phyloP scores from a whole-genome alignment of 2,888 invertebrate species.

The Candidula unifasciata region DNA sequence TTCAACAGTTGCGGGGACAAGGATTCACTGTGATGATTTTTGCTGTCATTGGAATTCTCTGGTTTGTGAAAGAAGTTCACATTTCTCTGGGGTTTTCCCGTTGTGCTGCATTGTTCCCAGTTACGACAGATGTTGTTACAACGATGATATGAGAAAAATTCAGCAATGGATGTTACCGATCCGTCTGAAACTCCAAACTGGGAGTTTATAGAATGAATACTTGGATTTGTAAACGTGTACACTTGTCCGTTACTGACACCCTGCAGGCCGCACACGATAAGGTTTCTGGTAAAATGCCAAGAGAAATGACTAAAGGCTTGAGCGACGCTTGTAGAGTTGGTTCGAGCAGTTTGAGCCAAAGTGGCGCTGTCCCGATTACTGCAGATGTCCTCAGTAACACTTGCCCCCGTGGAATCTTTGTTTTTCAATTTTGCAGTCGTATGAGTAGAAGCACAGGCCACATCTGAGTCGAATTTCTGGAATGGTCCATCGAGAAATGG shows the following conservation, averaged over 20 bases:
- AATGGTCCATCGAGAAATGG: slow-evolving; percentile 52
- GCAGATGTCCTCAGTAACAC: neutral
- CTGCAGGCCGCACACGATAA: slow-evolving; percentile 56
- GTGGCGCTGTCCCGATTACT: neutral
- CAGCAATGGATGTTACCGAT: slow-evolving; percentile 46
- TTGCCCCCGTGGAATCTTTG: neutral
- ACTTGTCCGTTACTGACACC: slow-evolving; percentile 45
- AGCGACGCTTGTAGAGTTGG: slow-evolving; percentile 40
- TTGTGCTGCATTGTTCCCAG: slow-evolving; percentile 38
- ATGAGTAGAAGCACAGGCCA: neutral
- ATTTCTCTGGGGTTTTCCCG: neutral
- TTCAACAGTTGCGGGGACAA: neutral
- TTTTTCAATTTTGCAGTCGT: neutral
- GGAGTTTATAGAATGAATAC: slow-evolving; percentile 53
- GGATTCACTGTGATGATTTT: neutral
- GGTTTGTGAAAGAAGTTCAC: neutral
- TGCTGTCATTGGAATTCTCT: neutral
- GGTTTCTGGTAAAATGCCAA: slow-evolving; percentile 53
- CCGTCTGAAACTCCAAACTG: slow-evolving; percentile 53
- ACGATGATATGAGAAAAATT: slow-evolving; percentile 55
- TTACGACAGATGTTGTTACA: slow-evolving; percentile 57
- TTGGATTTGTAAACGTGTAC: slow-evolving; percentile 54
- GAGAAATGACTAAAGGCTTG: slow-evolving; percentile 59
- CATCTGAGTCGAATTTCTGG: slow-evolving; percentile 1
- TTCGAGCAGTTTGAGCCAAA: slow-evolving; percentile 8